Conservation (phyloP, 2,113 vertebrate genomes). For the Electrona antarctica region DNA sequence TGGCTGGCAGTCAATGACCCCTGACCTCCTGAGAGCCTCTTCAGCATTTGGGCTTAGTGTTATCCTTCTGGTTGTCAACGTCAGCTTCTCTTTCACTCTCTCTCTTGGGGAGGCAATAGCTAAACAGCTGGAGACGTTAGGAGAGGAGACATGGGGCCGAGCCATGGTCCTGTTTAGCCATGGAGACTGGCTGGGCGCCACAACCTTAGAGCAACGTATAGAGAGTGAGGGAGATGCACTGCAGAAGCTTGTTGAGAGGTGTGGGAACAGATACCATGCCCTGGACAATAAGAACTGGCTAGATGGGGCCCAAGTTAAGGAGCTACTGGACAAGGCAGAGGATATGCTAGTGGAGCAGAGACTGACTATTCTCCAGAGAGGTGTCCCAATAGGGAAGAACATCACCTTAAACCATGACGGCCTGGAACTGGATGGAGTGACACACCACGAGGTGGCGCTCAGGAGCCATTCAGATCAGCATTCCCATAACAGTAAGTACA, state of each 20-base stretch:
- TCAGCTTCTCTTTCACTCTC: constrained; percentile 62
- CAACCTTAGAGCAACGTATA: constrained; percentile 59
- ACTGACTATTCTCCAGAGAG: constrained; percentile 16
- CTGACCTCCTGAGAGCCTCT: constrained; percentile 41
- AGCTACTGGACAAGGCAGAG: constrained; percentile 60
- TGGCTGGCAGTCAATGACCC: constrained; percentile 35
- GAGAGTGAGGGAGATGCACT: constrained; percentile 71
- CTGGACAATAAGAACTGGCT: constrained; percentile 61
- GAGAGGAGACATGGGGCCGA: constrained; percentile 50
- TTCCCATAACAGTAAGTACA: constrained; percentile 48
- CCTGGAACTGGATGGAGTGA: neutral
- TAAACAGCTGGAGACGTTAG: constrained; percentile 44
- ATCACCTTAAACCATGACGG: constrained; percentile 4
- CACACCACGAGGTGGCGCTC: neutral
- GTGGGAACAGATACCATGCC: constrained; percentile 71
- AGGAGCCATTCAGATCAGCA: constrained; percentile 10
- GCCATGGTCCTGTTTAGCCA: constrained; percentile 68
- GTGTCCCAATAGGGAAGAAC: neutral
- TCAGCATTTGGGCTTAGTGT: constrained; percentile 19
- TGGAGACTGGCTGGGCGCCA: constrained; percentile 71
- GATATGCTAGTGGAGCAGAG: constrained; percentile 53
- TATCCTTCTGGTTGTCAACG: constrained; percentile 68
- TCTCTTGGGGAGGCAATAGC: constrained; percentile 40
- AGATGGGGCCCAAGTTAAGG: constrained; percentile 47
- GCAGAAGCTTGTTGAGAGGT: constrained; percentile 61